phyloP scores from a whole-genome alignment of 1,140 invertebrate species.

The Solenopsis fugax region DNA sequence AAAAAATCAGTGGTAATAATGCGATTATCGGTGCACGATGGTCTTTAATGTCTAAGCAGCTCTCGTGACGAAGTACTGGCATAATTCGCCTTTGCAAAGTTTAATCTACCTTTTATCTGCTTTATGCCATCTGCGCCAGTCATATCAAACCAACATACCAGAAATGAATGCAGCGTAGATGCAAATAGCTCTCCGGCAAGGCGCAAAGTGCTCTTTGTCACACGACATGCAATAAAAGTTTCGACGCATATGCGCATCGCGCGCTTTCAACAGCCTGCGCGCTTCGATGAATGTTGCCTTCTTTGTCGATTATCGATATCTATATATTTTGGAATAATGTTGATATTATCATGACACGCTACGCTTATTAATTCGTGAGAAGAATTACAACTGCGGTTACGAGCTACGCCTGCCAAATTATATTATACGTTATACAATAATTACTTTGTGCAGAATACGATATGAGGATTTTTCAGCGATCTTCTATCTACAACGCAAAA shows the following conservation, averaged over 20 bases:
- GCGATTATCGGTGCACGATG: background rate
- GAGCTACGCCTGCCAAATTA: constrained; percentile 24
- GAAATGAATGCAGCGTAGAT: constrained; percentile 71
- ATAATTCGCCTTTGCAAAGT: constrained; percentile 31
- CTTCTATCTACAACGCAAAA: constrained; percentile 15
- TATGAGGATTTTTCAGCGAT: constrained; percentile 29
- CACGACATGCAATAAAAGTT: constrained; percentile 76
- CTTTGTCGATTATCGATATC: constrained; percentile 54
- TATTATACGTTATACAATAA: constrained; percentile 46
- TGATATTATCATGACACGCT: constrained; percentile 31
- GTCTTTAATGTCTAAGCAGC: constrained; percentile 45
- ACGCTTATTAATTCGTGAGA: constrained; percentile 55
- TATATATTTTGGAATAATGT: constrained; percentile 40
- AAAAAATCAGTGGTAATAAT: constrained; percentile 12
- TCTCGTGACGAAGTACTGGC: background rate
- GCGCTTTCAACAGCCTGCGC: constrained; percentile 37
- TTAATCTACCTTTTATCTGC: constrained; percentile 48
- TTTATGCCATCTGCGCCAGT: constrained; percentile 50
- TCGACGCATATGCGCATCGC: constrained; percentile 49
- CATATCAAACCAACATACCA: constrained; percentile 59
- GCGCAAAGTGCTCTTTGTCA: constrained; percentile 76
- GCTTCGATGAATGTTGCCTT: constrained; percentile 3
- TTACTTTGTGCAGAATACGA: constrained; percentile 20
- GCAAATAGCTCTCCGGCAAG: constrained; percentile 72
- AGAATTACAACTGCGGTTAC: constrained; percentile 52